phyloP scores from a whole-genome alignment of 2,113 vertebrate genomes.

The Spea multiplicata region DNA sequence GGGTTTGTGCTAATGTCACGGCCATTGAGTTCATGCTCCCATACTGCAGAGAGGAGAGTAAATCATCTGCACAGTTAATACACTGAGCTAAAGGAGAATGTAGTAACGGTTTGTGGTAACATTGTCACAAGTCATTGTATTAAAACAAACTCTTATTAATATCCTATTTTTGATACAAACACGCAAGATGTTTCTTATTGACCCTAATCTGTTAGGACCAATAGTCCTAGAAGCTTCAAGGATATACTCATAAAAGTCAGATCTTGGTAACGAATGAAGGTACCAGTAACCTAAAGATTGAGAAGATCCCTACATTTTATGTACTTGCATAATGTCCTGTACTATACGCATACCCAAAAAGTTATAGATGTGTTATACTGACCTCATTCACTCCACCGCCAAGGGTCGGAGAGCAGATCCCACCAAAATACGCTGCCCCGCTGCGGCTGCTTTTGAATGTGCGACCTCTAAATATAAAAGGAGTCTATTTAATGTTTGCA shows the following conservation, averaged over 20 bases:
- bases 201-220: too few species aligned
- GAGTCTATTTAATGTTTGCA: background rate
- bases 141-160: background rate
- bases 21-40: conserved; percentile 86
- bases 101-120: too few species aligned
- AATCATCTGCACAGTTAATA: background rate
- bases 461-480: conserved; percentile 70
- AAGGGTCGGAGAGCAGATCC: conserved; percentile 77
- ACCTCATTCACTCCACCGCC: conserved; percentile 89
- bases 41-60: conserved; percentile 64
- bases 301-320: too few species aligned
- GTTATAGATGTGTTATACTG: conserved; percentile 31
- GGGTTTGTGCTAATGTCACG: conserved; percentile 84
- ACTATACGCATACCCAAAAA: too few species aligned
- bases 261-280: too few species aligned
- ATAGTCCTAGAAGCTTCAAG: too few species aligned
- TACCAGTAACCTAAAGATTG: too few species aligned
- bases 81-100: too few species aligned
- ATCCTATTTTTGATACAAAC: too few species aligned
- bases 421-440: conserved; percentile 84
- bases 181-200: too few species aligned
- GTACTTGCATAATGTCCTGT: too few species aligned
- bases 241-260: too few species aligned
- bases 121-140: background rate
- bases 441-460: conserved; percentile 90